These are phyloP conservation scores for Lumbricus terrestris DNA, from an alignment of 2,888 invertebrate species.

Conservation along the genomic window DNA sequence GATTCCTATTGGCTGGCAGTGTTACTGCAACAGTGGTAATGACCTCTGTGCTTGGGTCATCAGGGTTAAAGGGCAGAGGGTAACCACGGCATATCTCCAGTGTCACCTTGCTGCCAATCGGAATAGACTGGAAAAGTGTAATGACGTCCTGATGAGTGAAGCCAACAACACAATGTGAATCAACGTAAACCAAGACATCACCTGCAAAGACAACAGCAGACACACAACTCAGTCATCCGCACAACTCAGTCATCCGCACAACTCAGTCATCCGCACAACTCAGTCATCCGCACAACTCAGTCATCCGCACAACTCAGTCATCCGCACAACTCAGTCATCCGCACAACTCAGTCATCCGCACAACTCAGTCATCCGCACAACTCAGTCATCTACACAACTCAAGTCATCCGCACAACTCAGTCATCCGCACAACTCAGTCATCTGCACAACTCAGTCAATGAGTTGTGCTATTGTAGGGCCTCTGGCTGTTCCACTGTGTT, in stretches of 20 bases:
- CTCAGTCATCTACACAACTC: background rate
- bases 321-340: background rate
- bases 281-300: background rate
- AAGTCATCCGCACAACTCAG: background rate
- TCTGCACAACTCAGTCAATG: background rate
- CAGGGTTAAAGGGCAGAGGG: conserved; percentile 90
- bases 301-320: too few species aligned
- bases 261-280: background rate
- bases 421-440: background rate
- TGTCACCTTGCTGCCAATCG: conserved; percentile 80
- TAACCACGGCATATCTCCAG: conserved; percentile 93
- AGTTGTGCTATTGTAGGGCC: too few species aligned
- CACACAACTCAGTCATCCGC: background rate
- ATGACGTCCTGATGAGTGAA: conserved; percentile 93
- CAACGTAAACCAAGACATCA: conserved; percentile 91
- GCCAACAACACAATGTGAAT: conserved; percentile 85
- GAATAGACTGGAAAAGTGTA: conserved; percentile 88
- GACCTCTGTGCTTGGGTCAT: conserved; percentile 92
- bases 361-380: background rate
- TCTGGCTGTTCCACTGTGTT: too few species aligned
- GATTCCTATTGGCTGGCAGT: background rate
- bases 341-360: background rate
- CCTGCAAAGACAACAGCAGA: conserved; percentile 62
- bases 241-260: background rate
- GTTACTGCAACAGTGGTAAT: conserved; percentile 87